Conservation (phyloP, 2,888 invertebrate species). For the Empis livida region DNA sequence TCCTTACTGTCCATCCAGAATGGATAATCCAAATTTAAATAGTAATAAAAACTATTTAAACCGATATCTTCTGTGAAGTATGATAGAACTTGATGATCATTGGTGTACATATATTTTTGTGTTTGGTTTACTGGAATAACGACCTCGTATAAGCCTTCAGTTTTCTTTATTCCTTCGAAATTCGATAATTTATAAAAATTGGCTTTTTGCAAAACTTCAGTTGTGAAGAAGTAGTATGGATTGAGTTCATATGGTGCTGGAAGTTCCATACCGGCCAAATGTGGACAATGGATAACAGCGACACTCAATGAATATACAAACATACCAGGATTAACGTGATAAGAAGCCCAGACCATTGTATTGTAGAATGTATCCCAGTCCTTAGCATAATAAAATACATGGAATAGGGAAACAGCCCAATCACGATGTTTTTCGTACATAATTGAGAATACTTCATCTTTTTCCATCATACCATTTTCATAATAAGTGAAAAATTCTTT, state of each 20-base stretch:
- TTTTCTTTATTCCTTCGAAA: constrained; percentile 39
- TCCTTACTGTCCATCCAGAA: constrained; percentile 49
- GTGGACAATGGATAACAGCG: constrained; percentile 45
- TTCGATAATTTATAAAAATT: constrained; percentile 43
- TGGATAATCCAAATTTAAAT: constrained; percentile 54
- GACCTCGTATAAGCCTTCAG: constrained; percentile 40
- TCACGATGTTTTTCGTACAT: constrained; percentile 35
- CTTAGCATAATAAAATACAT: constrained; percentile 54
- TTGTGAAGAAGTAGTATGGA: constrained; percentile 50
- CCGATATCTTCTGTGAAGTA: constrained; percentile 71
- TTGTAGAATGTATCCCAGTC: constrained; percentile 58
- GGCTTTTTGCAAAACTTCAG: constrained; percentile 40
- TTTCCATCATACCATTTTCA: constrained; percentile 37
- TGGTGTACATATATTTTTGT: constrained; percentile 42
- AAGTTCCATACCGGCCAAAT: constrained; percentile 43
- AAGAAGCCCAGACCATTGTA: constrained; percentile 54
- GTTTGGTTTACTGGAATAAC: constrained; percentile 56
- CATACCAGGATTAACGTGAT: constrained; percentile 46
- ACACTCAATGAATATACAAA: constrained; percentile 49
- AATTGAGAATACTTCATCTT: constrained; percentile 26
- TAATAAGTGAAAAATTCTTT: constrained; percentile 43
- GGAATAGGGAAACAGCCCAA: constrained; percentile 45
- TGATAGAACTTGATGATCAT: constrained; percentile 46
- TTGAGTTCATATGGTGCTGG: constrained; percentile 57
- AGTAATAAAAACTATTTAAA: constrained; percentile 59